phyloP scores from a whole-genome alignment of 2,113 vertebrate genomes.

The Anoura caudifer region DNA sequence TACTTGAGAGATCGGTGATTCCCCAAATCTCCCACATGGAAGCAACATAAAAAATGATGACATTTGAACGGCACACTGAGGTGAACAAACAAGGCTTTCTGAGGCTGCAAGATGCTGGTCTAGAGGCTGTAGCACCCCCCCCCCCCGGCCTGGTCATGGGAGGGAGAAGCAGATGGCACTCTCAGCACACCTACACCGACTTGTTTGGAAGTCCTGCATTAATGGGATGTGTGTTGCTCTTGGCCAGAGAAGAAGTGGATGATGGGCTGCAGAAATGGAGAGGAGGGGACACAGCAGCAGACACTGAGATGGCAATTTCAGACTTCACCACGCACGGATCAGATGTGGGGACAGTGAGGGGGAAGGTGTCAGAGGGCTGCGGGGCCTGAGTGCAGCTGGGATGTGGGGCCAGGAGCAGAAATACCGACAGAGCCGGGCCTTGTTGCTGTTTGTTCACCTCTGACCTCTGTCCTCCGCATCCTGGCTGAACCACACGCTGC shows the following conservation, averaged over 20 bases:
- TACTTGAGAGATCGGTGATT: not conserved
- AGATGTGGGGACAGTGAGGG: not conserved
- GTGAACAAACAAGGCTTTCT: not conserved
- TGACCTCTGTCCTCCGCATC: not conserved
- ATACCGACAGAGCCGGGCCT: not conserved
- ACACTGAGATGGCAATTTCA: not conserved
- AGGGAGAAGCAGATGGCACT: not conserved
- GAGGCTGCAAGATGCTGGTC: not conserved
- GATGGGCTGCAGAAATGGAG: not conserved
- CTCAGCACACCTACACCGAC: fast-evolving
- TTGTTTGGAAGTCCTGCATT: not conserved
- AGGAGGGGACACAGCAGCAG: not conserved
- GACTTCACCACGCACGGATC: not conserved
- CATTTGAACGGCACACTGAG: not conserved
- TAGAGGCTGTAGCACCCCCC: not conserved
- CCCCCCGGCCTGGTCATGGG: fast-evolving
- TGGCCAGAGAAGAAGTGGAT: not conserved
- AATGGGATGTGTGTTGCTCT: not conserved
- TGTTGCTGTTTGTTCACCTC: not conserved
- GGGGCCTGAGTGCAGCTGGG: not conserved
- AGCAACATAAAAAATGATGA: not conserved
- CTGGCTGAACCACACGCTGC: not conserved
- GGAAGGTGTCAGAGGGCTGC: not conserved
- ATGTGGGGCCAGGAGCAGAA: not conserved
- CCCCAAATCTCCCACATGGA: not conserved